Conservation (phyloP, 1,140 invertebrate species). For the Euglossa dilemma region DNA sequence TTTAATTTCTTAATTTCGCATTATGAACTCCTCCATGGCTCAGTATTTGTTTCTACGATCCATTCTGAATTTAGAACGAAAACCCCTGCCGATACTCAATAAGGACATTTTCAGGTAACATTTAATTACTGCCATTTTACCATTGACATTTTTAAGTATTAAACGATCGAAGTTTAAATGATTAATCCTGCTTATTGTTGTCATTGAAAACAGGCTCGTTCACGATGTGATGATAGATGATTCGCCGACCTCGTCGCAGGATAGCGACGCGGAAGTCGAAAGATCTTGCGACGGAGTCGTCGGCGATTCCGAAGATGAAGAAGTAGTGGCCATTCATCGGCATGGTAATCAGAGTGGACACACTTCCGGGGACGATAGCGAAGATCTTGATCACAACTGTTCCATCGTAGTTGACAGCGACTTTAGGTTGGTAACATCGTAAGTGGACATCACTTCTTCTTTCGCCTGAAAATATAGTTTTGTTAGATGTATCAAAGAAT, state of each 20-base stretch:
- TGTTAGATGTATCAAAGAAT: neutral
- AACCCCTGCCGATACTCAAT: neutral
- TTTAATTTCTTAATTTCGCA: neutral
- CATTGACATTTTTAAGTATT: too few relatives aligned
- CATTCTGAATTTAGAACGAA: neutral
- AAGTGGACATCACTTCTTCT: constrained; percentile 48
- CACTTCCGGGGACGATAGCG: constrained; percentile 78
- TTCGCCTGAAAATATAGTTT: neutral
- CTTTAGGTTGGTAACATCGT: constrained; percentile 76
- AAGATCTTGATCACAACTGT: constrained; percentile 78
- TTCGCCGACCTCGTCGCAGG: constrained; percentile 88
- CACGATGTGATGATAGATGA: constrained; percentile 90
- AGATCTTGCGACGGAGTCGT: constrained; percentile 68
- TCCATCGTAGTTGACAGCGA: constrained; percentile 80
- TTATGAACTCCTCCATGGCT: neutral
- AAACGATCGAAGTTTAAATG: neutral
- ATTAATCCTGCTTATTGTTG: neutral
- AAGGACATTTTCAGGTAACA: neutral
- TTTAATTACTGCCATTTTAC: neutral
- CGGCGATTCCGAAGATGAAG: constrained; percentile 77
- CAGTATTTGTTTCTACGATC: neutral
- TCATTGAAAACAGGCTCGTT: constrained; percentile 84
- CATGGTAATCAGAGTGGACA: constrained; percentile 76
- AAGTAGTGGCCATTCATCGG: constrained; percentile 75
- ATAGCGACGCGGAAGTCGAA: constrained; percentile 83